phyloP scores from a whole-genome alignment of 23 tunicate genomes.

The Clavelina lepadiformis region DNA sequence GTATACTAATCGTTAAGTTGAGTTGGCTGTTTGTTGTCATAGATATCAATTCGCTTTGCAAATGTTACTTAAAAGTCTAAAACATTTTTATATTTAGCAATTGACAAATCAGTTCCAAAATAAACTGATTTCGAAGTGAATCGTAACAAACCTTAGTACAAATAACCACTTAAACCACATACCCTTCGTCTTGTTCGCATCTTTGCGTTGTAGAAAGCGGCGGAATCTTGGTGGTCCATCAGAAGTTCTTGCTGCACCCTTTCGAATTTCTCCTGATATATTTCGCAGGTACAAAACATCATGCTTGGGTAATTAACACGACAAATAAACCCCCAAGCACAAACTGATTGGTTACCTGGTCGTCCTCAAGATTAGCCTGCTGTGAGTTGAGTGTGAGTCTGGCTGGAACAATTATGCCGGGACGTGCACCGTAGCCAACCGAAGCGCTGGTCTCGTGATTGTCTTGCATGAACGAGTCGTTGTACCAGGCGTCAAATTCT shows the following conservation, averaged over 20 bases:
- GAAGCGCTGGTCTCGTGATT: constrained; percentile 44
- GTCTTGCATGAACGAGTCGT: constrained; percentile 59
- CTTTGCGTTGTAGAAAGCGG: constrained; percentile 73
- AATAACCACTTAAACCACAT: too few species aligned
- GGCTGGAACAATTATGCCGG: constrained; percentile 61
- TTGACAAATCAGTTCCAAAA: too few species aligned
- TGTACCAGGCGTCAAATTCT: constrained; percentile 94
- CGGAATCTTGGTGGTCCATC: constrained; percentile 63
- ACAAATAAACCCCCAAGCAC: too few species aligned
- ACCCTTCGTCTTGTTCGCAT: constrained; percentile 57
- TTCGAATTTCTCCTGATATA: constrained; percentile 78
- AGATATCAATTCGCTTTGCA: too few species aligned
- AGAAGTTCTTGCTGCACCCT: constrained; percentile 57
- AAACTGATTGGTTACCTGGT: constrained; percentile 63
- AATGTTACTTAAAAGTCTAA: too few species aligned
- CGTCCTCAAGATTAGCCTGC: constrained; percentile 56
- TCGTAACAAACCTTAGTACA: too few species aligned
- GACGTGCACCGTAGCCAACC: constrained; percentile 52
- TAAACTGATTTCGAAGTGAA: too few species aligned
- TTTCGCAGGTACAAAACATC: too few species aligned
- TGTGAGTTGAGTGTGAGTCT: constrained; percentile 39
- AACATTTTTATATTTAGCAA: too few species aligned
- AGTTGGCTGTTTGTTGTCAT: too few species aligned
- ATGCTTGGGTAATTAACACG: too few species aligned
- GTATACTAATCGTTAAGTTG: too few species aligned